Evolutionary conservation across 2,113 vertebrate species (phyloP), one percentile per base, ranked within the genome.

Genomic region (human (Homo sapiens)): DNA sequence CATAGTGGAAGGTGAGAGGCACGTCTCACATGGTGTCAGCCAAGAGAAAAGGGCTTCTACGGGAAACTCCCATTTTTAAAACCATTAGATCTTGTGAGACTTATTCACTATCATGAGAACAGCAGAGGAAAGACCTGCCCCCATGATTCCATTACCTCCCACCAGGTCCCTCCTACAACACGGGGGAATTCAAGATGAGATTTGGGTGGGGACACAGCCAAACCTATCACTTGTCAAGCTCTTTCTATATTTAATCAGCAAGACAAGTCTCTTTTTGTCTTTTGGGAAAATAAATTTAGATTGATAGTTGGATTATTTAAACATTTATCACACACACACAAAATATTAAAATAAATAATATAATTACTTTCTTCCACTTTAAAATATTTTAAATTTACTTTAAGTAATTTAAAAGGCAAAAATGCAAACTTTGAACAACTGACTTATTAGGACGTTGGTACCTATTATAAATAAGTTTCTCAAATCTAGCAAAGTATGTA

Each of bases 201-300:
- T 30, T 64, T 64, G 27, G 61, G 12, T 64, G 30, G 27, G 27
- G 61, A 32, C 61, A 64, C 30, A 64, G 61, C 61, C 27, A 64
- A 30, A 64, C 61, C 61, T 64, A 64, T 64, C 61, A 64, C 32
- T 85, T 90, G 40, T 93, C 45, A 90, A 78, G 18, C 2, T n/a
- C 35, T 83, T 96, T 96, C 14, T 92, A 3, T 82, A 93, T 72
- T 90, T 75, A 90, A 78, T 88, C 75, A 95, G 23, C 50, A 81
- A 82, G 32, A 83, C 40, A 83, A 96, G 76, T 22, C 11, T 35
- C 14, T 59, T 55, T 80, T 66, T 81, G 57, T 22, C 23, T 90
- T 89, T 70, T 84, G 70, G 16, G 83, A 76, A 93, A 94, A 92
- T 85, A 70, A 81, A 94, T 95, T 61, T 94, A 90, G 30, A 61